phyloP scores from a whole-genome alignment of 2,113 vertebrate species.

The Otus sunia region DNA sequence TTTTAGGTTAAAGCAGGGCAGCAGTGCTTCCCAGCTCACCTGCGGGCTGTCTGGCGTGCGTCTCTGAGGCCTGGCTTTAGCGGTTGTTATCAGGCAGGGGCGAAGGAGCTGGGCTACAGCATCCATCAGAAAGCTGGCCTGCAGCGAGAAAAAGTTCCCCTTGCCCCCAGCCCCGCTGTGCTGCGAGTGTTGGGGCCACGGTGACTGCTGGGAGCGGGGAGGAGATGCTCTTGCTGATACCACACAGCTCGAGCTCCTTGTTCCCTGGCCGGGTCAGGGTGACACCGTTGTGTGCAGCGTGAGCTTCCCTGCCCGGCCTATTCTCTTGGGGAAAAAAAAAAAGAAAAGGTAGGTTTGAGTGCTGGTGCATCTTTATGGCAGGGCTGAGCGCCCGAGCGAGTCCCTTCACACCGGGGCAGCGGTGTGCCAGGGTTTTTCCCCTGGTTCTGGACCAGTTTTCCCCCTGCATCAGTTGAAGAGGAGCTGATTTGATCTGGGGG shows the following conservation, averaged over 20 bases:
- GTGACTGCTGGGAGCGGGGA: background rate
- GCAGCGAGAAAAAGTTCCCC: background rate
- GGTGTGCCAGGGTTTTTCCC: background rate
- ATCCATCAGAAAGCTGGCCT: background rate
- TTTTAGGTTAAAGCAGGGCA: background rate
- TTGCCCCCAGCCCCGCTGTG: background rate
- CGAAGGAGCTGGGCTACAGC: background rate
- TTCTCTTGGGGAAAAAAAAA: background rate
- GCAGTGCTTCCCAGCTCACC: background rate
- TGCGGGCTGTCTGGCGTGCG: background rate
- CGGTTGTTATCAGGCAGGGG: background rate
- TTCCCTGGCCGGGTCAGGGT: background rate
- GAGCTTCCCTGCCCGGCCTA: background rate
- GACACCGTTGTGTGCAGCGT: background rate
- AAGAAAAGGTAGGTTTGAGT: background rate
- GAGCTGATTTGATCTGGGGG: background rate
- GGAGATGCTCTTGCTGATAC: background rate
- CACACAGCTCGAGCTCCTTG: background rate
- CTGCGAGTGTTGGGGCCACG: accelerated
- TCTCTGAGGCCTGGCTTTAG: background rate
- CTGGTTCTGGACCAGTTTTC: background rate
- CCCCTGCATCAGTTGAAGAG: background rate
- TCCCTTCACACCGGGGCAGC: background rate
- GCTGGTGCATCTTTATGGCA: background rate
- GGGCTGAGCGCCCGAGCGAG: accelerated